phyloP scores from a whole-genome alignment of 2,888 invertebrate genomes.

The Cataglyphis altisquamis region DNA sequence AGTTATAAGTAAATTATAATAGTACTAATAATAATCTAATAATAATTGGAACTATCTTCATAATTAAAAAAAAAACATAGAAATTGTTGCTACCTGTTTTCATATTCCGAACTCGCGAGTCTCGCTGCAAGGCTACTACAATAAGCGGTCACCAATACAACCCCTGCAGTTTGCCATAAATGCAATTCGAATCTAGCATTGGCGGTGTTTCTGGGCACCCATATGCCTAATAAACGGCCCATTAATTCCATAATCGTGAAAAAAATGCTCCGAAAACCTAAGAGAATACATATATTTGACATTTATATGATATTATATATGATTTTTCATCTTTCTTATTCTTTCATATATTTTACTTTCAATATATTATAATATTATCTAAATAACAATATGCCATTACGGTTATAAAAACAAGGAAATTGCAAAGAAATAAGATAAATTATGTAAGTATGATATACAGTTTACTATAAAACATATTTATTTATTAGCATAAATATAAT shows the following conservation, averaged over 20 bases:
- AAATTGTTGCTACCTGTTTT: constrained; percentile 74
- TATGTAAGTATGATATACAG: neutral
- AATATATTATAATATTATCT: neutral
- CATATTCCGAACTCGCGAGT: constrained; percentile 79
- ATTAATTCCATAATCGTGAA: constrained; percentile 77
- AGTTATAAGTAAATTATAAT: neutral
- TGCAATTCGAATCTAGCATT: constrained; percentile 76
- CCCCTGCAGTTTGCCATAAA: constrained; percentile 81
- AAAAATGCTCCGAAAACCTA: constrained; percentile 78
- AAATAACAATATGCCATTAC: neutral
- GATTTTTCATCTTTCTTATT: neutral
- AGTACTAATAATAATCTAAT: too few species aligned
- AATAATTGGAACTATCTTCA: neutral
- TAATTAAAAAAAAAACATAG: neutral
- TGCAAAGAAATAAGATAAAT: neutral
- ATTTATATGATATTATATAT: neutral
- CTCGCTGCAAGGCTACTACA: constrained; percentile 82
- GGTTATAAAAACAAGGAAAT: neutral
- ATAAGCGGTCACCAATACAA: constrained; percentile 81
- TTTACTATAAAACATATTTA: neutral
- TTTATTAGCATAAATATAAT: neutral
- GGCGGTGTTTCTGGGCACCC: constrained; percentile 69
- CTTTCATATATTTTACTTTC: neutral
- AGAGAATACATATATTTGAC: constrained; percentile 1
- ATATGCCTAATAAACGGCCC: constrained; percentile 78